These are phyloP conservation scores for Macroramphosus scolopax DNA, from an alignment of 2,797 vertebrate genomes.

Conservation along the genomic window DNA sequence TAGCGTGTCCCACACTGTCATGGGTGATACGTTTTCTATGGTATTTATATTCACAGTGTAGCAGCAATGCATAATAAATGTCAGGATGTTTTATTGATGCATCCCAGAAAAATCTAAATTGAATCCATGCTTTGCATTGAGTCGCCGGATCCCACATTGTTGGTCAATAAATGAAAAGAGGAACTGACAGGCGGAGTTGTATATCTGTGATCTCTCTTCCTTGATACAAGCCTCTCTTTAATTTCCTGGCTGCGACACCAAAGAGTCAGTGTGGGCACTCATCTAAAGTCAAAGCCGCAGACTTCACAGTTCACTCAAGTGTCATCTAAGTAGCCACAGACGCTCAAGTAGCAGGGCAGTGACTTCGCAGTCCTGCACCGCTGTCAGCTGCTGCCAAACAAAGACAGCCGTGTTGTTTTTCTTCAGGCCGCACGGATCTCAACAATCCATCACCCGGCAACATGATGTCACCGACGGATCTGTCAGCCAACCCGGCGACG, in stretches of 20 bases:
- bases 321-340: constrained; percentile 34
- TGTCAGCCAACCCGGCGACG: constrained; percentile 40
- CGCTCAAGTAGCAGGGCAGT: constrained; percentile 17
- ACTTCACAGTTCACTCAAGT: constrained; percentile 23
- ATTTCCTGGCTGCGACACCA: constrained; percentile 18
- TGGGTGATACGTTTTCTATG: not conserved
- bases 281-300: constrained; percentile 11
- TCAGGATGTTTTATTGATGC: too few relatives aligned
- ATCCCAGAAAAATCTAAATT: not conserved
- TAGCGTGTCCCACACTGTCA: not conserved
- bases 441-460: constrained; percentile 43
- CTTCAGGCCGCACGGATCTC: constrained; percentile 42
- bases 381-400: constrained; percentile 40
- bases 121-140: not conserved
- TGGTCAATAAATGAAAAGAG: constrained; percentile 6
- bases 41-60: not conserved
- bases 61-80: not conserved
- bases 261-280: constrained; percentile 5
- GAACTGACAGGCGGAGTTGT: constrained; percentile 8
- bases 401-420: constrained; percentile 47
- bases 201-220: constrained; percentile 5
- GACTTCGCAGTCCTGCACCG: constrained; percentile 15
- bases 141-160: constrained; percentile 3
- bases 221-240: constrained; percentile 7
- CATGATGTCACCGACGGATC: constrained; percentile 54